Base-by-base conservation (phyloP, 2,888 invertebrate species). In the Caenorhabditis plicata region DNA sequence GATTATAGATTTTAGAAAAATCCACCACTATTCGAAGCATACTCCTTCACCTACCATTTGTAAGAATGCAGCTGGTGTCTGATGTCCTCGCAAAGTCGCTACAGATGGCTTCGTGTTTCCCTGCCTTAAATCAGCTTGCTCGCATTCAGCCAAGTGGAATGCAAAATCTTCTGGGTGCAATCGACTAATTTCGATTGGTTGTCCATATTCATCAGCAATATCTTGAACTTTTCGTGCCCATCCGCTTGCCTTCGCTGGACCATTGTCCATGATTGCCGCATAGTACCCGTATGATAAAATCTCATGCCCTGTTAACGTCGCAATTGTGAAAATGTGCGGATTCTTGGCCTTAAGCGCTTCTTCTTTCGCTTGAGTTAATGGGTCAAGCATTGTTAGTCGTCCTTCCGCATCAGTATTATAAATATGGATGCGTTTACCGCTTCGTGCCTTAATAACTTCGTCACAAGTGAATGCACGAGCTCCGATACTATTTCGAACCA, bases 331-430 rank as follows among this genome's bases (percentile, higher is more conserved):
- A 49, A 95, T 82, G 83, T 90, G 90, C 17, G 72, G 70, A 41
- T 70, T 72, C 13, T 48, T 51, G 11, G 41, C 68, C 7, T 48
- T 48, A 15, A 68, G 32, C 17, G 67, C 72, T 39, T 69, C 63
- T 45, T 78, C 78, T 29, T 67, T 67, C 41, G 71, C 67, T 15
- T 64, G 48, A 17, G 79, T 74, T 29, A 78, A 60, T 15, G 79
- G 77, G 49, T 80, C 78, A 15, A 79, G 64, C 79, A 78, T 78
- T 13, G 89, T 89, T 89, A 92, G 88, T 52, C 93, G 86, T 1
- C 94, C 94, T 84, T 95, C 94, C 43, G 93, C 92, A 84, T 95
- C 94, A 3, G 94, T 94, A 83, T 95, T 94, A 49, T 90, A 90
- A 41, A 95, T 86, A 53, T 93, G 87, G 46, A 93, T 87, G 56